phyloP scores from a whole-genome alignment of 2,113 vertebrate species.

The Neofelis nebulosa region DNA sequence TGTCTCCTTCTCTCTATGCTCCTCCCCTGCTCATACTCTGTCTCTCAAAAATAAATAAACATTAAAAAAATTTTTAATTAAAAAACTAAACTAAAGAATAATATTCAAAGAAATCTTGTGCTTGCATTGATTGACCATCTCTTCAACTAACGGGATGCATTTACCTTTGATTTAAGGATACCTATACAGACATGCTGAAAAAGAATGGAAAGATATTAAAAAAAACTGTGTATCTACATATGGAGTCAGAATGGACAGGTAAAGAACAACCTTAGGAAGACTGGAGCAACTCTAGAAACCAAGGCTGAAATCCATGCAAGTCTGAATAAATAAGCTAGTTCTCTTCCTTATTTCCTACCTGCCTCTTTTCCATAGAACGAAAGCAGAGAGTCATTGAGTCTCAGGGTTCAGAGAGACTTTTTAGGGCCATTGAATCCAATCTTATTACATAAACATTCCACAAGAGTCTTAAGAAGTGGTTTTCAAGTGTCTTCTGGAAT shows the following conservation, averaged over 20 bases:
- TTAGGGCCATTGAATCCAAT: not conserved
- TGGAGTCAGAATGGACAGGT: not conserved
- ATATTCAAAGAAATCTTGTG: constrained; percentile 18
- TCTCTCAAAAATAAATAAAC: too few species aligned
- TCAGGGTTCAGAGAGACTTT: not conserved
- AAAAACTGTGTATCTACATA: not conserved
- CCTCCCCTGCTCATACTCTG: too few species aligned
- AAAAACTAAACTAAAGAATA: not conserved
- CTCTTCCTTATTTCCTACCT: not conserved
- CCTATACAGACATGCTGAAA: not conserved
- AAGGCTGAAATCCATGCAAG: not conserved
- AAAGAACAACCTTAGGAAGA: not conserved
- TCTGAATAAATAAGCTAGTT: not conserved
- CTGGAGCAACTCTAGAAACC: not conserved
- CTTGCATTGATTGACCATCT: not conserved
- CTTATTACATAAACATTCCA: not conserved
- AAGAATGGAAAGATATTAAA: not conserved
- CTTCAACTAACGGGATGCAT: not conserved
- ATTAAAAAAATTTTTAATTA: too few species aligned
- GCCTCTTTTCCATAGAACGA: not conserved
- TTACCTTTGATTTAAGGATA: not conserved
- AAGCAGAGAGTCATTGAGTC: constrained; percentile 8
- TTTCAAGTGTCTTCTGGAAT: not conserved
- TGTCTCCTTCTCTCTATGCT: too few species aligned
- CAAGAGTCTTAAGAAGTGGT: not conserved